Evolutionary conservation across 2,113 vertebrate genomes (phyloP), one percentile per base, ranked within the genome.

Genomic region (Platanista minor): DNA sequence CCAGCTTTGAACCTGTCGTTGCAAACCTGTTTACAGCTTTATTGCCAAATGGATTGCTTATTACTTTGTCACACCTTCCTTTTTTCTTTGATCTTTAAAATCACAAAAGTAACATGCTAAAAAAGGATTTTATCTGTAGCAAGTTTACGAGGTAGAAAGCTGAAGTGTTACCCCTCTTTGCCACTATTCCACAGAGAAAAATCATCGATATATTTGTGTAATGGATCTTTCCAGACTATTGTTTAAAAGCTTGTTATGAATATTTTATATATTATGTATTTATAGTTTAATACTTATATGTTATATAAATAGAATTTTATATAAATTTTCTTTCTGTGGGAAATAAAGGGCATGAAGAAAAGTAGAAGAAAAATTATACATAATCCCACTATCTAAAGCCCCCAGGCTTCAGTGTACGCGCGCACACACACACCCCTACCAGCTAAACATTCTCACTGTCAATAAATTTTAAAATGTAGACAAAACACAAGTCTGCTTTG

Each of bases 371-470:
- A 87, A 91, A 52, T 90, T 86, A 31, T 39, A 54, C 41, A 69
- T 57, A 95, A 52, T 71, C 14, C 33, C 52, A 74, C 21, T 57
- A 39, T 36, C 72, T 59, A 57, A 62, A 95, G 25, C 36, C 57
- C 57, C 13, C 81, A 84, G 52, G 54, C 21, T 67, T 87, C n/a
- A 75, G 41, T 18, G 75, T 0, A 46, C 23, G 52, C 39, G 39
- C 23, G 52, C 39, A 90, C 39, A 80, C 69, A 57, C 7, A 41
- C 8, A 49, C 49, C 1, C 23, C 43, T 41, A 67, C 25, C 43
- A 94, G 54, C 20, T 90, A 90, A 87, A 94, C 81, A 75, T 17
- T 97, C 74, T 94, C 49, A 78, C 41, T 87, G 31, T 97, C 91
- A 97, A 90, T 95, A 36, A 69, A 15, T 52, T 52, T 71, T 92